phyloP scores from a whole-genome alignment of 1,140 invertebrate genomes.

The Luehdorfia chinensis region DNA sequence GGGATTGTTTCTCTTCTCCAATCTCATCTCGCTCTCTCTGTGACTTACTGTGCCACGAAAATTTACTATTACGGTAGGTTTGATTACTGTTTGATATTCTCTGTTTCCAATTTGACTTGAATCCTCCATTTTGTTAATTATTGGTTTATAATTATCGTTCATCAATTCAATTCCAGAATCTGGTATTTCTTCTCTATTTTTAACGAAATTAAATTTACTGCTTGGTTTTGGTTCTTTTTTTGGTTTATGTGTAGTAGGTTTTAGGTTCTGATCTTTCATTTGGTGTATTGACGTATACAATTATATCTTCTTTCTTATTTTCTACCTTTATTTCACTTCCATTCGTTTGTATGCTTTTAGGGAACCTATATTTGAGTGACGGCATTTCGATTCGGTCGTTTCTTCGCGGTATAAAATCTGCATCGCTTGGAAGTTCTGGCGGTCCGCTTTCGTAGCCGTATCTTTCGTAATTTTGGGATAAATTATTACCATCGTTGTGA shows the following conservation, averaged over 20 bases:
- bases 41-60: constrained; percentile 61
- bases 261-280: constrained; percentile 23
- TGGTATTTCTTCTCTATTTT: constrained; percentile 28
- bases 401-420: constrained; percentile 54
- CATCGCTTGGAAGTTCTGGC: constrained; percentile 45
- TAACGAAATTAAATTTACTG: constrained; percentile 29
- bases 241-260: constrained; percentile 39
- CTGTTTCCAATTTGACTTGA: constrained; percentile 71
- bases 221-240: constrained; percentile 37
- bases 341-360: constrained; percentile 43
- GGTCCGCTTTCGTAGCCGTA: constrained; percentile 49
- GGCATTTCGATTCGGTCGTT: constrained; percentile 68
- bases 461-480: constrained; percentile 41
- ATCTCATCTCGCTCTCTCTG: constrained; percentile 56
- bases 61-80: constrained; percentile 71
- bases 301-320: constrained; percentile 45
- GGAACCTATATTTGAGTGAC: constrained; percentile 55
- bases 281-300: constrained; percentile 48
- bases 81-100: constrained; percentile 70
- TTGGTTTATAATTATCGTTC: constrained; percentile 28
- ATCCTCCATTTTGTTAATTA: constrained; percentile 59
- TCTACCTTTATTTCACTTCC: constrained; percentile 25
- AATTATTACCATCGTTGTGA: constrained; percentile 53
- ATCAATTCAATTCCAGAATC: constrained; percentile 12
- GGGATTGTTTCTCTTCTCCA: constrained; percentile 43